A percentile compares a stretch with the other conserved stretches of the same genome.
phyloP scores from a whole-genome alignment of 2,888 invertebrate species.

The Ophioninae sp. region DNA sequence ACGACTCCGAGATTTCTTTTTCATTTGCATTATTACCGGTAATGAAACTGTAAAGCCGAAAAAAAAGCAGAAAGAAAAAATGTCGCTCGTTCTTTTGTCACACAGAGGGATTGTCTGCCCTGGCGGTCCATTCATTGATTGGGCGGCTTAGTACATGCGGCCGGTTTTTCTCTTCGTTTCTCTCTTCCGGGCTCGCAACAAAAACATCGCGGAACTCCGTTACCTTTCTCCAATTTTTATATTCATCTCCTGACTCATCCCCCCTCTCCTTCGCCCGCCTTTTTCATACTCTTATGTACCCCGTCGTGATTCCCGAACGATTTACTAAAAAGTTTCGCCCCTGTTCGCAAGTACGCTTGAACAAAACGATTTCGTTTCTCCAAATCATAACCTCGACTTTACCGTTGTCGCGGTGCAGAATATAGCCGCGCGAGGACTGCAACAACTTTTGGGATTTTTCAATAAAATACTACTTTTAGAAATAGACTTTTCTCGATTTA shows the following conservation, averaged over 20 bases:
- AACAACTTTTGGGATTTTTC: no score
- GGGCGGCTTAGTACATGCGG: constrained; percentile 58
- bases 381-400: constrained; percentile 1
- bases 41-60: constrained; percentile 79
- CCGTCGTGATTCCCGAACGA: constrained; percentile 29
- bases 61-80: constrained; percentile 35
- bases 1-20: constrained; percentile 75
- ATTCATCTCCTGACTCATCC: constrained; percentile 45
- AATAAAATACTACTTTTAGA: no score
- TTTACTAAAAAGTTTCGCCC: constrained; percentile 48
- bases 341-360: constrained; percentile 35
- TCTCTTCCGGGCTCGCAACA: constrained; percentile 33
- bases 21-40: constrained; percentile 80
- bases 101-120: constrained; percentile 60
- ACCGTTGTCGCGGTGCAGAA: no score
- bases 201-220: constrained; percentile 50
- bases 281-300: constrained; percentile 8
- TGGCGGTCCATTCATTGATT: constrained; percentile 63
- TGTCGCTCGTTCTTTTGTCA: constrained; percentile 61
- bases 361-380: constrained; percentile 16
- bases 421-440: no score
- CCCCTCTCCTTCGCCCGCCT: constrained; percentile 1
- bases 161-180: constrained; percentile 27
- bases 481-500: no score
- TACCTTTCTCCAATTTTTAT: constrained; percentile 55